A percentile compares a stretch with the other conserved stretches of the same genome.
Evolutionary conservation across 2,888 invertebrate species (phyloP).

Genomic region (Euzophera pinguis): DNA sequence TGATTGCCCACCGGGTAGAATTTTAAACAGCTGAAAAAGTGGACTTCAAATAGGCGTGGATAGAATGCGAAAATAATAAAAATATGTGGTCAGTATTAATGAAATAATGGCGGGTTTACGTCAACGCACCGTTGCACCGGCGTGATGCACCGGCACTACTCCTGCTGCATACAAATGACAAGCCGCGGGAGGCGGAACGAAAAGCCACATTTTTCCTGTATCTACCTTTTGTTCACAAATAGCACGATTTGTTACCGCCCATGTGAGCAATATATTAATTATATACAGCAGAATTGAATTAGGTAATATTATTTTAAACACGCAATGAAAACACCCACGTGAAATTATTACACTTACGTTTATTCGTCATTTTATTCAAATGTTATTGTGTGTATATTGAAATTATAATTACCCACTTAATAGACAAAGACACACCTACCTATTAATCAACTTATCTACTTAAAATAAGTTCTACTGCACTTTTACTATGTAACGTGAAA

Average conservation of each 20-base stretch:
- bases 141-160: slow-evolving; percentile 29
- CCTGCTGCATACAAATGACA: slow-evolving; percentile 49
- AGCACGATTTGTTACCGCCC: slow-evolving; percentile 45
- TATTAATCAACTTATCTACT: too few relatives aligned
- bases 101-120: slow-evolving; percentile 38
- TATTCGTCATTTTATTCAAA: not conserved
- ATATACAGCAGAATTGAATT: not conserved
- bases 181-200: slow-evolving; percentile 36
- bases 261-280: slow-evolving; percentile 14
- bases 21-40: not conserved
- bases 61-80: slow-evolving; percentile 7
- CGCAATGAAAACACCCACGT: not conserved
- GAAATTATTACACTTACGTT: not conserved
- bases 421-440: too few relatives aligned
- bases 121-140: slow-evolving; percentile 44
- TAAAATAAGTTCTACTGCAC: too few relatives aligned
- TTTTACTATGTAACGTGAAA: too few relatives aligned
- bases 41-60: slow-evolving; percentile 9
- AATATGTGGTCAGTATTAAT: slow-evolving; percentile 8
- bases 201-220: slow-evolving; percentile 32
- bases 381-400: too few relatives aligned
- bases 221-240: slow-evolving; percentile 50
- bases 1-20: not conserved
- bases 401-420: too few relatives aligned
- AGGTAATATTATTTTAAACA: not conserved